These are phyloP conservation scores for Emydocephalus ijimae DNA, from an alignment of 2,113 vertebrate genomes.

Conservation along the genomic window DNA sequence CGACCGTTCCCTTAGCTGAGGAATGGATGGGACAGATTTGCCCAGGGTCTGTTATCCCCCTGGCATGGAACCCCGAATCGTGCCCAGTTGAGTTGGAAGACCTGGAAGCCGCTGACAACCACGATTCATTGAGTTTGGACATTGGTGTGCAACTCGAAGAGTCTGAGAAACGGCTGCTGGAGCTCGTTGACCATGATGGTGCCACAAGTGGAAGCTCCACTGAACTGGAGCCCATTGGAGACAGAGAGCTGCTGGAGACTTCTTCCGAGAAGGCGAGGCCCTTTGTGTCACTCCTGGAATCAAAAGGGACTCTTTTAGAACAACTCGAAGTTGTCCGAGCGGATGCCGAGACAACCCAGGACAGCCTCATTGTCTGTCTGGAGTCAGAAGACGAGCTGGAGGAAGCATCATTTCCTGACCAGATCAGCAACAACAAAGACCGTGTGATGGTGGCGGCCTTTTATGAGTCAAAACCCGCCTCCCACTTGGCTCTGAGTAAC, in stretches of 20 bases:
- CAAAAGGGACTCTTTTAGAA: accelerated
- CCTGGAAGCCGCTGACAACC: accelerated
- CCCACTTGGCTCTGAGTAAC: neutral
- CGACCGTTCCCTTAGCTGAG: neutral
- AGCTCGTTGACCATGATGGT: neutral
- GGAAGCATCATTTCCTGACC: conserved; percentile 11
- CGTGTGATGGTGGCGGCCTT: neutral
- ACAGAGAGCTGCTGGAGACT: accelerated
- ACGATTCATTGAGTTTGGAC: accelerated
- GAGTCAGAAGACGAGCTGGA: conserved; percentile 38
- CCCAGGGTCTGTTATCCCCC: neutral
- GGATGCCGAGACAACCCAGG: accelerated
- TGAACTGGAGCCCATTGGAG: neutral
- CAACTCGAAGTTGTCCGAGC: neutral
- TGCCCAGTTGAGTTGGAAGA: neutral
- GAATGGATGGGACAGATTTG: neutral
- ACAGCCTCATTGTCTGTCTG: conserved; percentile 39
- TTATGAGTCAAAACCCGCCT: neutral
- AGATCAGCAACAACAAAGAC: conserved; percentile 17
- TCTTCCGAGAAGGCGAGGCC: neutral
- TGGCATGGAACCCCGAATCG: neutral
- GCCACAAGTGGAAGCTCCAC: neutral
- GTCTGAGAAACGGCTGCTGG: neutral
- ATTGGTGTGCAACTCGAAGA: accelerated
- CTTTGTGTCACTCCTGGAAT: accelerated